Evolutionary conservation across 2,113 vertebrate species (phyloP), one percentile per base, ranked within the genome.

Genomic region (Bambusicola thoracicus): DNA sequence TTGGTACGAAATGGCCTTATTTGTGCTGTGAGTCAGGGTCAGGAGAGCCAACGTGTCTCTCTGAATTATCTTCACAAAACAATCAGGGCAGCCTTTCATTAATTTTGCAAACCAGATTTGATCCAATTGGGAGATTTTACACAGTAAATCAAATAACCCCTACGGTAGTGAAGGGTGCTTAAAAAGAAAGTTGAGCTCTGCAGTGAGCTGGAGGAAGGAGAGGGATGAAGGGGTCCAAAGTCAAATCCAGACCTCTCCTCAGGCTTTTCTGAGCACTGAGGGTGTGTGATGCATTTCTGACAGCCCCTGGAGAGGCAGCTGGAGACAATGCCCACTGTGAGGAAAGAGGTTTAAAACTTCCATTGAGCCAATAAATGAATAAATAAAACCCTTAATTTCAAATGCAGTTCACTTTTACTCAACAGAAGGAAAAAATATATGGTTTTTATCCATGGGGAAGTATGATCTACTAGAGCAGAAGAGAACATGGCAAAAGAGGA

Each of bases 71-170:
- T 79, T 93, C 93, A 87, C 30, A 79, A 93, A 53, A 86, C 92
- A 94, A 95, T 73, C 73, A 85, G 81, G 91, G 81, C 93, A 93
- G 29, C 32, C 19, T 81, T 94, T 94, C 92, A 95, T 92, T 91
- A 95, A 96, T 95, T 97, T 97, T 95, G 46, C 85, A 96, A 93
- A 94, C n/a, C 66, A 75, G 48, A 65, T 87, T 90, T 87, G 69
- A 93, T 93, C 43, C 85, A 86, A 55, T 77, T 77, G 61, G 29
- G 59, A 13, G 59, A 79, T 81, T 93, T 92, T 93, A 82, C 76
- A 92, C 67, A 94, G 70, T 91, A 93, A 94, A 89, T 78, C 68
- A 79, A 85, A 87, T 34, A 66, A 30, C 36, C 81, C 67, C 38
- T 72, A 13, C 62, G 43, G 27, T 40, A 20, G 20, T 66, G 51